Base-by-base conservation (phyloP, 2,797 vertebrate genomes). In the Muscicapa striata region DNA sequence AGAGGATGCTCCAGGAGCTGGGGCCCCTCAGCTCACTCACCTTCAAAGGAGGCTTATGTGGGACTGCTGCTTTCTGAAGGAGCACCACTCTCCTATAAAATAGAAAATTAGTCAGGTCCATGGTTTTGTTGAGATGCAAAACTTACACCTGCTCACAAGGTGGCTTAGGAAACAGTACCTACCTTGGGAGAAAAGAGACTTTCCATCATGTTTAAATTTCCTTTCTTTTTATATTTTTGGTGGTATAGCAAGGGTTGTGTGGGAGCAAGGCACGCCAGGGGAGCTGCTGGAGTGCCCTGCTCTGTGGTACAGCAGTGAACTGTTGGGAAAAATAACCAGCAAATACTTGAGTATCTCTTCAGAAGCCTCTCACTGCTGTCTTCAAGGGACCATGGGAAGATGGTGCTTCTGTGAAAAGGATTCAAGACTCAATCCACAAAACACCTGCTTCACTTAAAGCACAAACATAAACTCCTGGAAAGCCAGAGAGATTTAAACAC, bases 371-470 rank as follows among this genome's bases (percentile, higher is more conserved):
- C 6, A 0, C 34, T 82, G 7, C 34, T 78, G 18, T 41, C 51
- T 91, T 62, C 4, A 11, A 59, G 63, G 45, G 58, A 85, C 38
- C 14, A 34, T 2, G 27, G 40, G 41, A 86, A 84, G 74, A 63
- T 27, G 30, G 38, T 77, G 34, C 70, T 79, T 54, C 63, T 67
- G 63, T 52, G 77, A 40, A 67, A 78, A 84, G 63, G 69, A 91
- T 41, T 45, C 27, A 38, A 51, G 69, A 57, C 59, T 75, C 76
- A 78, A 62, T 34, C 58, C 87, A 52, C 78, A 62, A 57, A 93
- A 61, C 62, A 88, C 85, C 69, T 88, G 55, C 69, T 87, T 94
- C 85, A 75, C 76, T 90, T 86, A 69, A 67, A 84, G 51, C 41
- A 36, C 45, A 83, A 87, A 30, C 59, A 84, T 69, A 79, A 96